Evolutionary conservation across 2,113 vertebrate species (phyloP).

Genomic region (Xiphophorus couchianus): DNA sequence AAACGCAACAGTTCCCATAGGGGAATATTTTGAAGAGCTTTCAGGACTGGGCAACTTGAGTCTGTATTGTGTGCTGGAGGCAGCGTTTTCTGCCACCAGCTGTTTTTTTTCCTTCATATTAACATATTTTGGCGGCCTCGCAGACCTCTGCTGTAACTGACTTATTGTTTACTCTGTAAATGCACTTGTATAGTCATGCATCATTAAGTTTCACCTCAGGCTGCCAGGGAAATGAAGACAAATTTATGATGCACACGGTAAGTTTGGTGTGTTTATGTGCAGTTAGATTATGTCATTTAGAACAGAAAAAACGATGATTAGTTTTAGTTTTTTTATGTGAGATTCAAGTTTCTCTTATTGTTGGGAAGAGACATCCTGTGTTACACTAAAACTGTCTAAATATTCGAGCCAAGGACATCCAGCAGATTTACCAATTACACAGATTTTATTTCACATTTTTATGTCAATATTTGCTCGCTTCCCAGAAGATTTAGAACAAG

Average conservation of each 20-base stretch:
- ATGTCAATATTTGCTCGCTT: constrained; percentile 1
- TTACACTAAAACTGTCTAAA: background rate
- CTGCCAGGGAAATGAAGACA: constrained; percentile 49
- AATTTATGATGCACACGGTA: constrained; percentile 35
- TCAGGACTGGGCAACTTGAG: constrained; percentile 4
- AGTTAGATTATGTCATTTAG: constrained; percentile 31
- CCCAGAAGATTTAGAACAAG: background rate
- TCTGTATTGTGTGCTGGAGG: constrained; percentile 20
- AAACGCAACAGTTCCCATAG: constrained; percentile 39
- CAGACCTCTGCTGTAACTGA: constrained; percentile 38
- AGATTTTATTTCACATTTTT: background rate
- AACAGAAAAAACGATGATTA: constrained; percentile 30
- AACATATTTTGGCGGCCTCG: constrained; percentile 26
- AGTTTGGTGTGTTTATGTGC: constrained; percentile 27
- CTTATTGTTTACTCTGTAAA: constrained; percentile 40
- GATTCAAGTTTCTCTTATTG: background rate
- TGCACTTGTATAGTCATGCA: constrained; percentile 40
- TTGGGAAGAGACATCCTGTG: background rate
- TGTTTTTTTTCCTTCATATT: constrained; percentile 31
- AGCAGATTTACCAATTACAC: background rate
- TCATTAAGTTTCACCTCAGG: constrained; percentile 61
- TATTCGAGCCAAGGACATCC: background rate
- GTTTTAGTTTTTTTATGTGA: constrained; percentile 4
- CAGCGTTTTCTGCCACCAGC: constrained; percentile 16
- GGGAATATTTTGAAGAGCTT: constrained; percentile 7